These are phyloP conservation scores for Hormaphis cornu DNA, from an alignment of 1,140 invertebrate species.

Conservation along the genomic window DNA sequence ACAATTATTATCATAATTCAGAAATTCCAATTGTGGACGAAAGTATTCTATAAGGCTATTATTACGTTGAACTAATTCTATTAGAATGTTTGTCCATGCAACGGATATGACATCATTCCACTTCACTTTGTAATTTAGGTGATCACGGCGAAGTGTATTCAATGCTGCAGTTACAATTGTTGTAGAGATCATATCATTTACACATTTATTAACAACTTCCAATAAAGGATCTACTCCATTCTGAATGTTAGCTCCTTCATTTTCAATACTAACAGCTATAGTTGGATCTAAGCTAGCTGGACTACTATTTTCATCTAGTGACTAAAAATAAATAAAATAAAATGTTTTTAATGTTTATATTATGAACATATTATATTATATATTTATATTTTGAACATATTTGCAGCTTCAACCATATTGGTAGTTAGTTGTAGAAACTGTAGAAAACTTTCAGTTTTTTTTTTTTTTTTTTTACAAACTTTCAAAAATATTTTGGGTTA, in stretches of 20 bases:
- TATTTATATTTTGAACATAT: too few species aligned
- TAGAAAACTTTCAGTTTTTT: too few species aligned
- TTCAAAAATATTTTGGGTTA: too few species aligned
- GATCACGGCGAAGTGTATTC: neutral
- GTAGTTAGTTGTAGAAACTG: too few species aligned
- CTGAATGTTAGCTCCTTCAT: neutral
- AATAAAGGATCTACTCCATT: neutral
- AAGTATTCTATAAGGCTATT: slow-evolving; percentile 51
- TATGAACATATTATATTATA: too few species aligned
- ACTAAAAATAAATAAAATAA: neutral
- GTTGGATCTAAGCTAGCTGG: neutral
- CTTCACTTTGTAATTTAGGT: slow-evolving; percentile 46
- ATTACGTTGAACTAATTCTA: slow-evolving; percentile 78
- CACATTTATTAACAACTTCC: slow-evolving; percentile 5
- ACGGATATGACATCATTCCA: slow-evolving; percentile 53
- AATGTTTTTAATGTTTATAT: too few species aligned
- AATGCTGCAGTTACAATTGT: slow-evolving; percentile 38
- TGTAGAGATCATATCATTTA: neutral
- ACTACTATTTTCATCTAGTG: neutral
- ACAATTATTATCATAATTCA: neutral
- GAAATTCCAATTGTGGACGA: neutral
- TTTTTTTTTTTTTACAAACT: too few species aligned
- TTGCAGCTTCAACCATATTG: too few species aligned
- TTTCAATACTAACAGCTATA: neutral
- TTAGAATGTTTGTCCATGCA: slow-evolving; percentile 83